Evolutionary conservation across 2,113 vertebrate species (phyloP).

Genomic region (Eubucco bourcierii): DNA sequence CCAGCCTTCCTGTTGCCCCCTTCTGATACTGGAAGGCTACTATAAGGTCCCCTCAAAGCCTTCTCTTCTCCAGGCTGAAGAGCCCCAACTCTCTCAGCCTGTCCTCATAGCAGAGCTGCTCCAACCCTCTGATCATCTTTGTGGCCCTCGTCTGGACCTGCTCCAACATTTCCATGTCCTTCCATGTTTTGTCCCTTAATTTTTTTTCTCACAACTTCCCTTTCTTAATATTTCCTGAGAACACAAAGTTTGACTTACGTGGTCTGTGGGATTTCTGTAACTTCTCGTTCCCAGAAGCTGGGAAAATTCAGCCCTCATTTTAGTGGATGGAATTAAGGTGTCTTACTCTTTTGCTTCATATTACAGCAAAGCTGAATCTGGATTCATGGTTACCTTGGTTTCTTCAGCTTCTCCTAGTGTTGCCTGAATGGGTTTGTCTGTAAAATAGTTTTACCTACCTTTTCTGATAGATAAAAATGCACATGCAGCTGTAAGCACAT

Average conservation of each 20-base stretch:
- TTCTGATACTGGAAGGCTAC: too few relatives aligned
- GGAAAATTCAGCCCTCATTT: background rate
- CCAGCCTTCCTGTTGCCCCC: too few relatives aligned
- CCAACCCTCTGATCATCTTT: too few relatives aligned
- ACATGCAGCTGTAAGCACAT: background rate
- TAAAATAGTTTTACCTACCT: background rate
- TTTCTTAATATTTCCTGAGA: background rate
- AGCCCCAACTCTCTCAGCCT: too few relatives aligned
- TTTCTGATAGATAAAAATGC: background rate
- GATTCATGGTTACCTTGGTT: conserved; percentile 8
- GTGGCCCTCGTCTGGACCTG: too few relatives aligned
- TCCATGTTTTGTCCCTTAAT: background rate
- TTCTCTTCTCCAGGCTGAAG: too few relatives aligned
- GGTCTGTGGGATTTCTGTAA: background rate
- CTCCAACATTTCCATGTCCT: too few relatives aligned
- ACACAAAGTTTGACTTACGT: background rate
- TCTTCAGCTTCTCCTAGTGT: background rate
- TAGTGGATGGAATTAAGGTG: background rate
- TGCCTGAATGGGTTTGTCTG: background rate
- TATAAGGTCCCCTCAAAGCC: too few relatives aligned
- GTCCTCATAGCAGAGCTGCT: too few relatives aligned
- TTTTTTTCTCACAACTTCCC: background rate
- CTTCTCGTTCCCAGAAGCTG: background rate
- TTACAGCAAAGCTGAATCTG: background rate
- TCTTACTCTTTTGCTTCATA: background rate